phyloP scores from a whole-genome alignment of 2,113 vertebrate species.

The Scortum barcoo region DNA sequence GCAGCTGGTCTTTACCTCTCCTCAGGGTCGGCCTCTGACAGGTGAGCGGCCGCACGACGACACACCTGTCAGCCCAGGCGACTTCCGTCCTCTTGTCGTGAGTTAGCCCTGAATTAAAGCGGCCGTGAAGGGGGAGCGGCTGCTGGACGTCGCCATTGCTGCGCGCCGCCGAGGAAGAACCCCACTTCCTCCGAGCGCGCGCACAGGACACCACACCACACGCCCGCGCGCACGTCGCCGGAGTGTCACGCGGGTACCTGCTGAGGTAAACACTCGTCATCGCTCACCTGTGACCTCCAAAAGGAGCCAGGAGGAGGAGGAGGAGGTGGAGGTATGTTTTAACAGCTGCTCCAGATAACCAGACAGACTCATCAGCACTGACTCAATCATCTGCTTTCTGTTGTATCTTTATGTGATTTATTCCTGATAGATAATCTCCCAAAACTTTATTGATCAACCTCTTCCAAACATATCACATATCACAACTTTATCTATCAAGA shows the following conservation, averaged over 20 bases:
- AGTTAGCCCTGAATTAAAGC: background rate
- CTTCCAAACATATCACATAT: too few species aligned
- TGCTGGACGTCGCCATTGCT: constrained; percentile 53
- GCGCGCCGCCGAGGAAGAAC: constrained; percentile 15
- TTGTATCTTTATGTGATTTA: too few species aligned
- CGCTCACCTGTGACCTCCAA: constrained; percentile 21
- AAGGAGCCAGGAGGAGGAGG: too few species aligned
- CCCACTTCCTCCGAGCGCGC: too few species aligned
- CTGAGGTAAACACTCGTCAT: background rate
- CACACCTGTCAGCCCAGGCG: constrained; percentile 21
- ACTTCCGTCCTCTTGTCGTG: background rate
- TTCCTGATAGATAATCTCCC: too few species aligned
- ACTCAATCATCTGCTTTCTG: too few species aligned
- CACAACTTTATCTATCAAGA: too few species aligned
- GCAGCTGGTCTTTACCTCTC: background rate
- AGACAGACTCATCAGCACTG: too few species aligned
- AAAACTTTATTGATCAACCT: too few species aligned
- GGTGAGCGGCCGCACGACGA: background rate
- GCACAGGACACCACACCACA: too few species aligned
- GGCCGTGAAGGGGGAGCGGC: background rate
- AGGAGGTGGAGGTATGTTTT: too few species aligned
- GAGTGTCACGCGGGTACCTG: background rate
- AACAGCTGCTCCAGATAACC: too few species aligned
- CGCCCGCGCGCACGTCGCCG: constrained; percentile 7
- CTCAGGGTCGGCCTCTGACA: constrained; percentile 7